A percentile compares a stretch with the other conserved stretches of the same genome.
Conservation (phyloP, 2,888 invertebrate genomes). For the Cephus sareptanus region DNA sequence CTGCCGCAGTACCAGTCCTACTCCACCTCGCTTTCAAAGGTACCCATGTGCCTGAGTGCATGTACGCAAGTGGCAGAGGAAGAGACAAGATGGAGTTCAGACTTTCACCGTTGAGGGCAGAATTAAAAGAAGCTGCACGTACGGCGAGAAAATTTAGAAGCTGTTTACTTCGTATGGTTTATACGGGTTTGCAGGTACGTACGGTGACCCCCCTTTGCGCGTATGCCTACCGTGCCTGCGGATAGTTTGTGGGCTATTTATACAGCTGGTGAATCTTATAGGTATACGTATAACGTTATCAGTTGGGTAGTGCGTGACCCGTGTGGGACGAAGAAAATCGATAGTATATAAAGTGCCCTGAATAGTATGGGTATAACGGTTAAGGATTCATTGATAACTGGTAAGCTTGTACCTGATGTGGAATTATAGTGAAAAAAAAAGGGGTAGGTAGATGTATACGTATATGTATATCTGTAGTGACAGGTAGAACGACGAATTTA, state of each 20-base stretch:
- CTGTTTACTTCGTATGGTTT: slow-evolving; percentile 15
- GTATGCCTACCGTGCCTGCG: neutral
- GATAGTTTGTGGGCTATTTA: neutral
- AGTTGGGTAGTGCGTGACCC: neutral
- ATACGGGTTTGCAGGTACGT: neutral
- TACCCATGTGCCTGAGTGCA: neutral
- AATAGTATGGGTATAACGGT: neutral
- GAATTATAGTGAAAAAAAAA: neutral
- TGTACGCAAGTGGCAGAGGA: neutral
- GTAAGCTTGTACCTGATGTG: neutral
- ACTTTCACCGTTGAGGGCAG: slow-evolving; percentile 31
- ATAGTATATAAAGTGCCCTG: neutral
- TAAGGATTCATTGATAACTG: neutral
- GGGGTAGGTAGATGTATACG: neutral
- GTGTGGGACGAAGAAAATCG: neutral
- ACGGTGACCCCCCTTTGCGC: neutral
- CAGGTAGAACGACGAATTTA: slow-evolving; percentile 14
- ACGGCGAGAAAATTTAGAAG: slow-evolving; percentile 27
- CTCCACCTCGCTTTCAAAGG: neutral
- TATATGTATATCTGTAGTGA: neutral
- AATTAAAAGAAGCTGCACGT: slow-evolving; percentile 21
- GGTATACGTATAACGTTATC: neutral
- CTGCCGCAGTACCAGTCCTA: neutral
- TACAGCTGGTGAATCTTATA: neutral
- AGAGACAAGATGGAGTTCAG: slow-evolving; percentile 6